Percentiles rank a stretch among this genome's conserved stretches.
Evolutionary conservation across 2,888 invertebrate species (phyloP).

Genomic region (Glyphotaelius pellucidus): DNA sequence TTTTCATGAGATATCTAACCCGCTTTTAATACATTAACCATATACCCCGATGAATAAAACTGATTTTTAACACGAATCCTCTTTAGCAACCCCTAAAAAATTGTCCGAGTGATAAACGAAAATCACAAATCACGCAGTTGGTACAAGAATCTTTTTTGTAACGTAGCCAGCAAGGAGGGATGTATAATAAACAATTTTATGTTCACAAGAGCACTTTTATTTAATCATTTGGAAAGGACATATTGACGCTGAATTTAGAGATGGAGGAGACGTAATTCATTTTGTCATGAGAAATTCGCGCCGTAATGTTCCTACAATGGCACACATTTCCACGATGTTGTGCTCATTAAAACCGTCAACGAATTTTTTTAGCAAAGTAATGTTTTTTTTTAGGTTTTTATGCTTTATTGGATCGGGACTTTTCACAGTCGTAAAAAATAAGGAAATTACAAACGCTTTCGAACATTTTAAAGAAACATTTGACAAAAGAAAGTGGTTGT

Average conservation of each 20-base stretch:
- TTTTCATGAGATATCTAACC: not conserved
- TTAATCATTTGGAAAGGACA: slow-evolving; percentile 11
- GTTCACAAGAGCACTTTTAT: slow-evolving; percentile 15
- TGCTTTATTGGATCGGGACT: not conserved
- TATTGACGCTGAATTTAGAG: not conserved
- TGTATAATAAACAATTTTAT: slow-evolving; percentile 9
- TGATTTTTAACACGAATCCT: not conserved
- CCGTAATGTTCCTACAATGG: not conserved
- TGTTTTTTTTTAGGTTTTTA: not conserved
- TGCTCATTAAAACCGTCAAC: not conserved
- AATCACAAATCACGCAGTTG: not conserved
- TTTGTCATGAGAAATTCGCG: slow-evolving; percentile 5
- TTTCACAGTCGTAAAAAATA: not conserved
- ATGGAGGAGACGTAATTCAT: not conserved
- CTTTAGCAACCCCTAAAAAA: not conserved
- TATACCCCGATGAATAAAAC: not conserved
- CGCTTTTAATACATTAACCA: not conserved
- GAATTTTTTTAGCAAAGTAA: not conserved
- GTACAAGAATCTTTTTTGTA: not conserved
- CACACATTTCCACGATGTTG: not conserved
- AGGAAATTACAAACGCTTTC: not conserved
- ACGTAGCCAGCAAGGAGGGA: not conserved
- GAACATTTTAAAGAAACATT: not conserved
- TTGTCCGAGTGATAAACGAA: not conserved
- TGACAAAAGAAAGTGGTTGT: not conserved